These are phyloP conservation scores for Pogoniulus pusillus DNA, from an alignment of 2,797 vertebrate genomes.

Conservation along the genomic window DNA sequence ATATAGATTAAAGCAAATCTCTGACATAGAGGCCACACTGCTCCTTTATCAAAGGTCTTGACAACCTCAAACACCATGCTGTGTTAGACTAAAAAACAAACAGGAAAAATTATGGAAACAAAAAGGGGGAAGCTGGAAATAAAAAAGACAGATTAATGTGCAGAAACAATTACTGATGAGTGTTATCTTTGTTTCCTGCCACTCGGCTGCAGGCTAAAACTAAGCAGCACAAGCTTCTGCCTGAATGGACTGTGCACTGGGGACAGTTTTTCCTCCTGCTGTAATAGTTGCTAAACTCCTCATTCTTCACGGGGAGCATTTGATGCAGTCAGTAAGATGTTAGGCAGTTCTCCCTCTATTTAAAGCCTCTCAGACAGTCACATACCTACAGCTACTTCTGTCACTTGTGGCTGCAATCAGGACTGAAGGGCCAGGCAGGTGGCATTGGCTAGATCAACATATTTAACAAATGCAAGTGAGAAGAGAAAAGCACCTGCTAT, in stretches of 20 bases:
- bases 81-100: background rate
- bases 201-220: background rate
- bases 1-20: background rate
- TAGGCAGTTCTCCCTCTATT: background rate
- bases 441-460: rapidly evolving
- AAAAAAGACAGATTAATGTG: background rate
- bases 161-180: background rate
- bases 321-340: background rate
- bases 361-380: background rate
- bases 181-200: background rate
- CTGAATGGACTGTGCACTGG: background rate
- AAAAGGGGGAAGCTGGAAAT: background rate
- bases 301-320: background rate
- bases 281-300: background rate
- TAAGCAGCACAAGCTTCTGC: background rate
- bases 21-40: background rate
- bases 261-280: background rate
- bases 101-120: background rate
- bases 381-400: background rate
- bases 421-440: background rate
- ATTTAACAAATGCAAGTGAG: background rate
- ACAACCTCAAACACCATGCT: background rate
- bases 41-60: background rate
- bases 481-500: background rate
- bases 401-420: background rate